Evolutionary conservation across 2,113 vertebrate genomes (phyloP), one percentile per base, ranked within the genome.

Genomic region (Mionectes macconnelli): DNA sequence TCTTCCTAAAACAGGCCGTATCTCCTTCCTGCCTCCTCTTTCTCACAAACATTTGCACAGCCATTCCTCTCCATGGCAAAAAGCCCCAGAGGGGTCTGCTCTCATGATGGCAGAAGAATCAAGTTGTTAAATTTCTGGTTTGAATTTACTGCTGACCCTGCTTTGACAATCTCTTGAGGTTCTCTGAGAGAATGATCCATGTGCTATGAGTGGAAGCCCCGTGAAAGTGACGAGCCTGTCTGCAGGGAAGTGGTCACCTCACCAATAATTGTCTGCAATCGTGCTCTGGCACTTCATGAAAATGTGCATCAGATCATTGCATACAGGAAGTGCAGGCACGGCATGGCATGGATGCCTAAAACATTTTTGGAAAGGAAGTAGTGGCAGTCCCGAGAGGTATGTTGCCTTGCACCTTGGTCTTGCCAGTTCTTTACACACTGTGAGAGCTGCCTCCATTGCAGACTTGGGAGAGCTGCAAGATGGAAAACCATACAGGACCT

Each of bases 1-100:
- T 39, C 79, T 93, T 95, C 82, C 87, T 93, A 93, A 89, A 96
- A 85, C 24, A 64, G 76, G 59, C 76, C 3, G 0, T 93, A 68
- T 79, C 89, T 82, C 89, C 87, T 92, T 91, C 88, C 82, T 28
- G 0, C 52, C 90, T 72, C 44, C 62, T 73, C 39, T 82, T 91
- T 91, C 89, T 89, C 87, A 69, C 50, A 60, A n/a, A 15, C 52
- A 30, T n/a, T 78, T 4, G 1, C 40, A 17, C 45, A 62, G 47
- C 44, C 2, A 0, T 42, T 42, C 55, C 23, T 4, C 21, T 66
- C 44, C 3, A 3, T 0, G 12, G 40, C 89, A 89, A 89, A 74
- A 95, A 82, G 44, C 40, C 19, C 6, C 19, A 35, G 62, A 62
- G 31, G 3, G 23, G 4, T 84, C 52, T 72, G 45, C 15, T 73